Evolutionary conservation across 2,797 vertebrate genomes (phyloP).

Genomic region (Gallinago nigripennis): DNA sequence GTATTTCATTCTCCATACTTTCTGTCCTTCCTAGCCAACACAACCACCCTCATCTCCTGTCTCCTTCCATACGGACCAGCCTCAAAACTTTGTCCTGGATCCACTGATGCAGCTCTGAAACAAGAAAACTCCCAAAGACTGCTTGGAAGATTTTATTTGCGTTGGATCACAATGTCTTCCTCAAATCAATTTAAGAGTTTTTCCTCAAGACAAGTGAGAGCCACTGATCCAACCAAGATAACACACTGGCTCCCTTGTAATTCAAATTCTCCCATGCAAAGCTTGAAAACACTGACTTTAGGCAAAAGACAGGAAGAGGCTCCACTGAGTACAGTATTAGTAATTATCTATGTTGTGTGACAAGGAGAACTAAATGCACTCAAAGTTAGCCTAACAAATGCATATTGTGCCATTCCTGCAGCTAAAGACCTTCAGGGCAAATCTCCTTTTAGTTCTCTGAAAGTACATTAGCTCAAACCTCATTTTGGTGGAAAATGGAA

Average conservation of each 20-base stretch:
- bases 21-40: background rate
- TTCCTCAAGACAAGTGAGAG: background rate
- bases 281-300: constrained; percentile 5
- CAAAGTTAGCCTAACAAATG: background rate
- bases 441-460: background rate
- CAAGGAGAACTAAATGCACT: background rate
- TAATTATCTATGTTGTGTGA: constrained; percentile 1
- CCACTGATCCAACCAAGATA: constrained; percentile 4
- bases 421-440: background rate
- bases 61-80: background rate
- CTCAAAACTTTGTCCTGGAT: background rate
- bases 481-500: constrained; percentile 10
- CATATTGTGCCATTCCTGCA: background rate
- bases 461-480: background rate
- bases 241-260: background rate
- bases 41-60: background rate
- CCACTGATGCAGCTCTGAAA: background rate
- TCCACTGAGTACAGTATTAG: background rate
- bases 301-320: background rate
- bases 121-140: background rate
- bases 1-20: background rate
- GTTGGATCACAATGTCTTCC: background rate
- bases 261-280: constrained; percentile 27
- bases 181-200: background rate
- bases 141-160: background rate